Percentiles rank a stretch among this genome's conserved stretches.
Evolutionary conservation across 92 coral and sea anemone genomes (phyloP).

Genomic region (Epizoanthus scotinus): DNA sequence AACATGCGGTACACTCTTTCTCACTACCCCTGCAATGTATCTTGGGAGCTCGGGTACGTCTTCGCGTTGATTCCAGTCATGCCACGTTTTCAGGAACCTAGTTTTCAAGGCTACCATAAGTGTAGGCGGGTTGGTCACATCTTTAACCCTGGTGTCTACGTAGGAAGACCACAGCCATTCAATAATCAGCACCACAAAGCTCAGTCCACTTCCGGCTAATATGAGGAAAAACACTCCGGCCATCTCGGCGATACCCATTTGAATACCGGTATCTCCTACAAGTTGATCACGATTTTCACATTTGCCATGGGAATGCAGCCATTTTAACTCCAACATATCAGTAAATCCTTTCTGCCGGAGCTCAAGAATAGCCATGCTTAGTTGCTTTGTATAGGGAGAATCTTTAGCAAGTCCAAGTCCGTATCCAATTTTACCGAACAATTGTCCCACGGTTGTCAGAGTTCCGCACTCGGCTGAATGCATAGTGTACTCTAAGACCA

Average conservation of each 20-base stretch:
- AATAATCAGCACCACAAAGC: conserved; percentile 61
- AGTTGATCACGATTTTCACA: conserved; percentile 21
- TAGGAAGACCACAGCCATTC: conserved; percentile 77
- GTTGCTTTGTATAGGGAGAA: conserved; percentile 76
- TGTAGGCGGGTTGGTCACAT: conserved; percentile 38
- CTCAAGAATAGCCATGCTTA: conserved; percentile 72
- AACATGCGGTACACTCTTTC: conserved; percentile 15
- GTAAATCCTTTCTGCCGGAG: conserved; percentile 73
- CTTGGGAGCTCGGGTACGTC: conserved; percentile 67
- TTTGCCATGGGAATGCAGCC: conserved; percentile 72
- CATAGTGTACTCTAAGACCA: conserved; percentile 61
- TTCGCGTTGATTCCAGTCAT: conserved; percentile 75
- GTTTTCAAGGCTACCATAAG: conserved; percentile 51
- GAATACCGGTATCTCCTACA: conserved; percentile 35
- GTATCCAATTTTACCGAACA: conserved; percentile 79
- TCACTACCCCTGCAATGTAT: conserved; percentile 15
- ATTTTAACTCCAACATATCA: conserved; percentile 68
- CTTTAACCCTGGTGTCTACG: conserved; percentile 49
- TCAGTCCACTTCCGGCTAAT: conserved; percentile 61
- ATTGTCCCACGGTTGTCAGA: conserved; percentile 66
- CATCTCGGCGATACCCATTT: conserved; percentile 64
- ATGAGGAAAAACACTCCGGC: conserved; percentile 77
- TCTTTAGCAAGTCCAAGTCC: conserved; percentile 85
- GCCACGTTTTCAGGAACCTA: conserved; percentile 61
- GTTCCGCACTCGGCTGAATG: conserved; percentile 67